Percentiles rank a stretch among this genome's conserved stretches.
phyloP scores from a whole-genome alignment of 2,113 vertebrate species.

The Cyprinus carpio region DNA sequence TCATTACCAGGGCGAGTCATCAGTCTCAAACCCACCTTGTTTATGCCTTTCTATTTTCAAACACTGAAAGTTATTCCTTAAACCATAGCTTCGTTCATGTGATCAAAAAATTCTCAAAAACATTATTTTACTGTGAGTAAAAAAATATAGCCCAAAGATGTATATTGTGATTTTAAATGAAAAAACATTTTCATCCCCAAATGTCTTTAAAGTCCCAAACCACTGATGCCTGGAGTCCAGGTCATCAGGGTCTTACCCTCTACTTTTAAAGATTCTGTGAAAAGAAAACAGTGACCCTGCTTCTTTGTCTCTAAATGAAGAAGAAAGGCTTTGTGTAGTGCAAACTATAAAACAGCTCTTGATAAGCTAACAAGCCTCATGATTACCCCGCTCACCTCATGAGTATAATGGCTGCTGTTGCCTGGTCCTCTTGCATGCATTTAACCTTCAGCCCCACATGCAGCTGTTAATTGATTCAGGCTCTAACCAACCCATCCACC shows the following conservation, averaged over 20 bases:
- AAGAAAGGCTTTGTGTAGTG: not conserved
- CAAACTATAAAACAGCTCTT: not conserved
- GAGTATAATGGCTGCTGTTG: slow-evolving; percentile 36
- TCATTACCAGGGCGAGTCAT: not conserved
- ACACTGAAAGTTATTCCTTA: no score
- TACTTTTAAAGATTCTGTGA: not conserved
- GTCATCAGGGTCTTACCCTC: not conserved
- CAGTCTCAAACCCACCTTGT: not conserved
- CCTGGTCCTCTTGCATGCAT: slow-evolving; percentile 56
- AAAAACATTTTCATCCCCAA: not conserved
- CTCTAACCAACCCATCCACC: slow-evolving; percentile 5
- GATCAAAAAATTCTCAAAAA: no score
- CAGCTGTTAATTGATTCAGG: slow-evolving; percentile 67
- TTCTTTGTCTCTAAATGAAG: not conserved
- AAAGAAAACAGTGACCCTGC: not conserved
- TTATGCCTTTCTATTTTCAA: not conserved
- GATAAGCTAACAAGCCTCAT: slow-evolving; percentile 18
- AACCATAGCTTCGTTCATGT: no score
- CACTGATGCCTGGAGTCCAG: not conserved
- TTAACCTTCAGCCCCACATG: slow-evolving; percentile 71
- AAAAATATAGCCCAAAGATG: no score
- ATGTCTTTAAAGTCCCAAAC: not conserved
- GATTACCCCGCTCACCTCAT: not conserved
- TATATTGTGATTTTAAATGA: no score
- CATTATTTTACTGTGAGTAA: no score